Base-by-base conservation (phyloP, 2,888 invertebrate genomes). In the Myopa tessellatipennis region DNA sequence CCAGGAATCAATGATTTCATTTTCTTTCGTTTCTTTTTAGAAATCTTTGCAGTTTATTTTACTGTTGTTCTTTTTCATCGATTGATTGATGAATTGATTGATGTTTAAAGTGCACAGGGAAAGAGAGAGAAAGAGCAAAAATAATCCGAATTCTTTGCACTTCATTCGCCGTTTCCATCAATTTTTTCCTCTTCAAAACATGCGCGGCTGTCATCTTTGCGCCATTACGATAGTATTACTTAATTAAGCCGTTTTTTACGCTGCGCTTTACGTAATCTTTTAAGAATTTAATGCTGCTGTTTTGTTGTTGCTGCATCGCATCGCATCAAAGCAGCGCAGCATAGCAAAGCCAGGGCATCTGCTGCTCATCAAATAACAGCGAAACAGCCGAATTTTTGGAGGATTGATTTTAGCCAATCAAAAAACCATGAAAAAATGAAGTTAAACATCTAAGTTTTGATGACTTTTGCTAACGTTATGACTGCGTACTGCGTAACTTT, bases 191-290 rank as follows among this genome's bases (percentile, higher is more conserved):
- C 34, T 52, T 12, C 16, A 58, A n/a, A 38, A 74, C 16, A 38
- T 14, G n/a, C 18, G 14, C 55, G 26, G 36, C 52, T 67, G 67
- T 68, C 67, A 65, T 58, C 58, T 67, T 67, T 45, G n/a, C 26
- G 52, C 40, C 36, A 74, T 68, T 12, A 58, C 38, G 65, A 34
- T n/a, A 63, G 14, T 52, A 50, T 58, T 38, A 55, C 58, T 52
- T 67, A 74, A 67, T 74, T 68, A 26, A 36, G 55, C 18, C 14
- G 50, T 40, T 6, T 18, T 55, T 40, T 55, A 38, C 74, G 36
- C n/a, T 36, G 7, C 16, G 34, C 60, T 69, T 75, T 75, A 45
- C 75, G 75, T 60, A 75, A 75, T 60, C 12, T 45, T 40, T 45
- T 45, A 45, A 60, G 75, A 61, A 50, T 73, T 63, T 63, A 61